Conservation (phyloP, 2,888 invertebrate species). For the Acronicta leporina region DNA sequence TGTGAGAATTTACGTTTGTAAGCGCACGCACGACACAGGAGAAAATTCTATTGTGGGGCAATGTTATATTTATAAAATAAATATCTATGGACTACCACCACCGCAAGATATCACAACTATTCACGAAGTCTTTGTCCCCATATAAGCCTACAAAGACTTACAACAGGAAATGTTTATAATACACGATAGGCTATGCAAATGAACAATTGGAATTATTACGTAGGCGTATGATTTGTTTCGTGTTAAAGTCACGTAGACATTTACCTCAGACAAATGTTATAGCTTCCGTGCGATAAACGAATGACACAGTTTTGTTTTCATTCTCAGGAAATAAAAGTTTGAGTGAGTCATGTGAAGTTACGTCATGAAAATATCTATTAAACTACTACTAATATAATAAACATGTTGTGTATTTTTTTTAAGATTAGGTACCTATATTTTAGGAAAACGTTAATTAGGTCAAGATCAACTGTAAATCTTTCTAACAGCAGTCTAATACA, state of each 20-base stretch:
- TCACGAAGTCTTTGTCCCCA: no score
- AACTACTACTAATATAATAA: no score
- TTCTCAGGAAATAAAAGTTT: slow-evolving; percentile 17
- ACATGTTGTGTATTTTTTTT: no score
- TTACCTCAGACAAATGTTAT: slow-evolving; percentile 8
- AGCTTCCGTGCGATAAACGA: slow-evolving; percentile 26
- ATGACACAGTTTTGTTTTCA: slow-evolving; percentile 27
- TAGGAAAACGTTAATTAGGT: background rate
- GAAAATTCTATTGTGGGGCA: no score
- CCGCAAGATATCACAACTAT: no score
- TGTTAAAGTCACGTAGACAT: background rate
- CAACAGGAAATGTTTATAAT: background rate
- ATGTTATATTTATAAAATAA: no score
- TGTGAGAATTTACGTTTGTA: no score
- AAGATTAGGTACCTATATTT: no score
- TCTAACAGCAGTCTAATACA: slow-evolving; percentile 15
- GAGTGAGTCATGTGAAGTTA: slow-evolving; percentile 5
- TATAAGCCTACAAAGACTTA: no score
- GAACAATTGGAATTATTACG: slow-evolving; percentile 2
- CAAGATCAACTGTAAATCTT: slow-evolving; percentile 14
- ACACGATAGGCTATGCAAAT: background rate
- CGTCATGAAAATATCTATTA: no score
- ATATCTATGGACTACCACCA: no score
- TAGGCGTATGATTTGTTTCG: background rate
- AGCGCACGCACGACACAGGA: no score